Evolutionary conservation across 2,113 vertebrate genomes (phyloP), one percentile per base, ranked within the genome.

Genomic region (Elanus axillaris): DNA sequence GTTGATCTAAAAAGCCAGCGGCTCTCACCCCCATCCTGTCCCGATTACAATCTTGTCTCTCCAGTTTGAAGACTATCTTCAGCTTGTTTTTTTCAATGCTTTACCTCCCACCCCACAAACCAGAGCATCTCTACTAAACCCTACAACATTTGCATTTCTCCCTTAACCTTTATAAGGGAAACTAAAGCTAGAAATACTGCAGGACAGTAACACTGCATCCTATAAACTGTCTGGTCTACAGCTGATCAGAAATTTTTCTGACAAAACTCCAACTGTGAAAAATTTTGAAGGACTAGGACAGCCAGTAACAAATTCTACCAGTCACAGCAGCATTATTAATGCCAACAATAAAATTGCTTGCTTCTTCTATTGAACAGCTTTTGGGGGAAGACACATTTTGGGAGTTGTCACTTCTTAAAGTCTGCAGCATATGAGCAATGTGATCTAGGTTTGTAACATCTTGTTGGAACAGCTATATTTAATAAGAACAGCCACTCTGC

Each of bases 1-100:
- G 72, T 95, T 95, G 82, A 75, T 88, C 73, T 82, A 52, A 86
- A 94, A 92, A 96, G 63, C 59, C 77, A 80, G 59, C 4, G 19
- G 53, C 81, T 94, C 89, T 95, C 87, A 97, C 86, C 73, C 53
- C 90, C 88, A 77, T 67, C 75, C 72, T 42, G 34, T 17, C 27
- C 59, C 78, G 78, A 68, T 86, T 86, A 88, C 20, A 26, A 55
- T 73, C 92, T 91, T 88, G 67, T 89, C 31, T 22, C 55, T 90
- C 62, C 74, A 80, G 42, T 34, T 21, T 21, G 10, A 96, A 91
- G 63, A 88, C 23, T 38, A 86, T 82, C 71, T 83, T 77, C 77
- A 83, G 64, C 88, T 88, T 69, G 32, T 26, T 60, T 34, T 34
- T 36, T 90, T 42, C 90, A 74, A 7, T 48, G 58, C 31, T 93